Evolutionary conservation across 2,113 vertebrate species (phyloP).

Genomic region (Ictalurus furcatus): DNA sequence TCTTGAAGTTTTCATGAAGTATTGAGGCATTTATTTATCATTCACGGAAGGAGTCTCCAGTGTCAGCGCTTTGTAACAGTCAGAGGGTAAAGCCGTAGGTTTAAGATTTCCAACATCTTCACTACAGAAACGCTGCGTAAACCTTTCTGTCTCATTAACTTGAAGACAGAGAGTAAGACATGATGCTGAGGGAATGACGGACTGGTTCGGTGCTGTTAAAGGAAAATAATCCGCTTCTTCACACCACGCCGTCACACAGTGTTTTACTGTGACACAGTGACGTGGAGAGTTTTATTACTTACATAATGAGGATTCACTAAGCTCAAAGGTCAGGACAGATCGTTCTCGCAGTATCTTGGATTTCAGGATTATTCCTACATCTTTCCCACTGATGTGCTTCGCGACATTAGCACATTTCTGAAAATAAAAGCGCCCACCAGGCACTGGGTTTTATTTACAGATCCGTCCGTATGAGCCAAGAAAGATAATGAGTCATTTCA

Average conservation of each 20-base stretch:
- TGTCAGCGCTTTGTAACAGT: neutral
- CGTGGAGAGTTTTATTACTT: neutral
- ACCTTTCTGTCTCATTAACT: too few species aligned
- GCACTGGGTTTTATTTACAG: conserved; percentile 27
- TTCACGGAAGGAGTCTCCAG: neutral
- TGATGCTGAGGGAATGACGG: neutral
- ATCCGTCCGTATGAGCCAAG: neutral
- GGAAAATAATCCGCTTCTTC: neutral
- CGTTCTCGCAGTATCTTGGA: neutral
- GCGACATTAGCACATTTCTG: conserved; percentile 13
- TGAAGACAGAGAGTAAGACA: neutral
- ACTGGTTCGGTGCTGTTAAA: neutral
- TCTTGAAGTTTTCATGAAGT: neutral
- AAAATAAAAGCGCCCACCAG: conserved; percentile 13
- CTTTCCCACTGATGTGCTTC: neutral
- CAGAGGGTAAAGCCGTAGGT: neutral
- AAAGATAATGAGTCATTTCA: conserved; percentile 37
- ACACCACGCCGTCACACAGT: neutral
- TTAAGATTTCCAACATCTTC: neutral
- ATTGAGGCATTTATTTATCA: neutral
- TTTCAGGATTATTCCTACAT: neutral
- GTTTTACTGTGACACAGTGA: neutral
- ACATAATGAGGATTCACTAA: neutral
- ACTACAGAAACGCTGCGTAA: too few species aligned
- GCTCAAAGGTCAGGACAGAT: neutral